phyloP scores from a whole-genome alignment of 2,113 vertebrate genomes.

The Oreochromis aureus region DNA sequence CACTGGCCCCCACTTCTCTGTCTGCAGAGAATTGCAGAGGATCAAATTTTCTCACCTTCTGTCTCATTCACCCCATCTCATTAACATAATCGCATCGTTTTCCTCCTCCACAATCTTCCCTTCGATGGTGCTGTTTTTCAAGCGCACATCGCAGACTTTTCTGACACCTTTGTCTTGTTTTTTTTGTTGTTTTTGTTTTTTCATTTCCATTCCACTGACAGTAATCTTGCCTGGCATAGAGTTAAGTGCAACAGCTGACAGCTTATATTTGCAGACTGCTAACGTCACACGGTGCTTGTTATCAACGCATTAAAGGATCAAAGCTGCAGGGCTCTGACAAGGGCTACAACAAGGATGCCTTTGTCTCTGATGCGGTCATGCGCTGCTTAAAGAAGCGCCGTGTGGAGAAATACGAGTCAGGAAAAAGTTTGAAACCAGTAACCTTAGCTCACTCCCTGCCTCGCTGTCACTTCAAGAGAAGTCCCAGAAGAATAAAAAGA shows the following conservation, averaged over 20 bases:
- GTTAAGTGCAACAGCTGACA: slow-evolving; percentile 21
- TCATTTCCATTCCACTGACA: slow-evolving; percentile 1
- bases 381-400: not conserved
- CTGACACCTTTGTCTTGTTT: not conserved
- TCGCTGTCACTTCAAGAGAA: not conserved
- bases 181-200: not conserved
- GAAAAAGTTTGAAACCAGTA: slow-evolving; percentile 2
- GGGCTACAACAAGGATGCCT: slow-evolving; percentile 1
- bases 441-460: not conserved
- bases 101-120: not conserved
- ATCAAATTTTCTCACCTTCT: slow-evolving; percentile 56
- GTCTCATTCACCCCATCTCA: not conserved
- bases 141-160: not conserved
- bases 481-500: not conserved
- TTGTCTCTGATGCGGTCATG: slow-evolving; percentile 6
- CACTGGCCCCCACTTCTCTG: slow-evolving; percentile 8
- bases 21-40: slow-evolving; percentile 38
- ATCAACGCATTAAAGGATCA: slow-evolving; percentile 5
- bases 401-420: not conserved
- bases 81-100: not conserved
- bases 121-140: not conserved
- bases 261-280: not conserved
- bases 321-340: not conserved
- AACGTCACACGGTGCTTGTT: slow-evolving; percentile 1
- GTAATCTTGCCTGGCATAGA: not conserved